These are phyloP conservation scores for Nephrotoma flavescens DNA, from an alignment of 2,888 invertebrate species.

Conservation along the genomic window DNA sequence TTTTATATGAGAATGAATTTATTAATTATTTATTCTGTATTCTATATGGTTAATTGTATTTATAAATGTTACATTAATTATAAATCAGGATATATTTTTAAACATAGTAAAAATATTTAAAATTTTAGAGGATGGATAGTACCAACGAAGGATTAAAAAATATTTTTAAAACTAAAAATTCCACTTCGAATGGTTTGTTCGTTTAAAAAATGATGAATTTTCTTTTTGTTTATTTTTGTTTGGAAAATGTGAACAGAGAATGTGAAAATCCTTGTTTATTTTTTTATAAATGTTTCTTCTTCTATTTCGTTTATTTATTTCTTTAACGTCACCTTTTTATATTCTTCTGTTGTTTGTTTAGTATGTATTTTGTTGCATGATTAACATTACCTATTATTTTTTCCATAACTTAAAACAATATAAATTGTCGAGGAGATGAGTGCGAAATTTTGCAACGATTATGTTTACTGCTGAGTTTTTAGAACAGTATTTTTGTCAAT, in stretches of 20 bases:
- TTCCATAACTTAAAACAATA: background rate
- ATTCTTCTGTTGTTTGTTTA: background rate
- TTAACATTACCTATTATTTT: background rate
- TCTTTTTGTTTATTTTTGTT: background rate
- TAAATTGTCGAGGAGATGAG: background rate
- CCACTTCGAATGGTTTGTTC: background rate
- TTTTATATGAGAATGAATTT: background rate
- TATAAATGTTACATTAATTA: background rate
- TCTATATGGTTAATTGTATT: background rate
- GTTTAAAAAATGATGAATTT: background rate
- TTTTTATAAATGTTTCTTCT: background rate
- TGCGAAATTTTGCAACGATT: background rate
- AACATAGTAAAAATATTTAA: background rate
- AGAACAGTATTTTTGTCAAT: no score
- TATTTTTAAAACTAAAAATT: background rate
- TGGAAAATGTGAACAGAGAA: background rate
- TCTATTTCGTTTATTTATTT: background rate
- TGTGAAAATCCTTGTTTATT: background rate
- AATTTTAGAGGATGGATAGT: background rate
- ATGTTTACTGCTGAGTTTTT: no score
- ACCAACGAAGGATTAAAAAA: background rate
- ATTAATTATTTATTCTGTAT: background rate
- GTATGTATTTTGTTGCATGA: background rate
- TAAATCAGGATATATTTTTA: background rate
- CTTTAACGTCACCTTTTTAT: background rate